Evolutionary conservation across 2,888 invertebrate species (phyloP), one percentile per base, ranked within the genome.

Genomic region (Microplitis deprimator): DNA sequence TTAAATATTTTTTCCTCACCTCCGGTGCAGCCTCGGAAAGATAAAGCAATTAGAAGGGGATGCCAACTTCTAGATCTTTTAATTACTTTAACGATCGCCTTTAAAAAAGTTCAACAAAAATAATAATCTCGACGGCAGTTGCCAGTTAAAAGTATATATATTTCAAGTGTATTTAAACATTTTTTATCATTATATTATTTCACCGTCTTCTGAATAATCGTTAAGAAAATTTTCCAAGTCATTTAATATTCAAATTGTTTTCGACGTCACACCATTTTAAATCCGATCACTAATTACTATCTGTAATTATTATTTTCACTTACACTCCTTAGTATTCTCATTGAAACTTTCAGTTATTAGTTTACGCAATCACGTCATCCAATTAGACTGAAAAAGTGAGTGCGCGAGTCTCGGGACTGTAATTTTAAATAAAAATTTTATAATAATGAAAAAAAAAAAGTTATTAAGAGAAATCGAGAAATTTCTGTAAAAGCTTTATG

Each of bases 31-130:
- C 64, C 41, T 29, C 29, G 29, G 75, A 73, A 67, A 77, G 79
- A 77, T 79, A 74, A 75, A 74, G 65, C 73, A 78, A 76, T 78
- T 78, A 71, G 59, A 20, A 75, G 16, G 20, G 59, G 50, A 50
- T 38, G 39, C 65, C 67, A 60, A 50, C 67, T 71, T 75, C 62
- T 59, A 39, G 39, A 40, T 50, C 64, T 69, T 76, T 73, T 79
- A 73, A 79, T 78, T 70, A 79, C 75, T 72, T 71, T 65, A 79
- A 71, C 38, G 61, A 76, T 17, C 29, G 64, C 3, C 16, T 69
- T 71, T 59, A 17, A 72, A 73, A 40, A 68, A 40, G n/a, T 16
- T 69, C 38, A 20, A 59, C 40, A 50, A 40, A 62, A 73, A 69
- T 77, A 41, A 70, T 73, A 69, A 59, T 64, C 5, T 38, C 29